phyloP scores from a whole-genome alignment of 2,888 invertebrate genomes.

The Clostera curtula region DNA sequence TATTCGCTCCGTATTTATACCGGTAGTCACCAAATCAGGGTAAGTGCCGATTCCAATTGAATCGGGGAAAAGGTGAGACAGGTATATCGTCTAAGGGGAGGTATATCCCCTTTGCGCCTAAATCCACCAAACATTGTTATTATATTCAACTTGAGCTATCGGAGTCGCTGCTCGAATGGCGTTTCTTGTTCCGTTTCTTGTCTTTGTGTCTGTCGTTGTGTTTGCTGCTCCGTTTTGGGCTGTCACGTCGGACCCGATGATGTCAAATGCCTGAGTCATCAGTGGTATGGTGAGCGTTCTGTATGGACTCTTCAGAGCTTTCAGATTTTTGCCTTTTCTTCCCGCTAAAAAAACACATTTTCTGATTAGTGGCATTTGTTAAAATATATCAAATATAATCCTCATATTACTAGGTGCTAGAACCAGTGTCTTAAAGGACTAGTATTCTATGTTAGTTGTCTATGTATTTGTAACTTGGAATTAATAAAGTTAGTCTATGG shows the following conservation, averaged over 20 bases:
- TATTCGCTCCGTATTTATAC: no score
- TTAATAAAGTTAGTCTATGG: no score
- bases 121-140: no score
- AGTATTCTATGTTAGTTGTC: no score
- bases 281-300: conserved; percentile 63
- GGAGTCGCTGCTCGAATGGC: conserved; percentile 41
- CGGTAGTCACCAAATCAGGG: no score
- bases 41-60: no score
- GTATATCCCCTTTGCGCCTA: no score
- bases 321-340: conserved; percentile 61
- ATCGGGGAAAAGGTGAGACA: no score
- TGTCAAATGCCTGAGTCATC: conserved; percentile 72
- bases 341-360: conserved; percentile 23
- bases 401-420: no score
- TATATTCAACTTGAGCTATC: conserved; percentile 64
- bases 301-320: conserved; percentile 59
- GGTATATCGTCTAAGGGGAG: no score
- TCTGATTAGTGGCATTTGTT: background rate
- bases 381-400: background rate
- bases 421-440: no score
- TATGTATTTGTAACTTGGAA: no score
- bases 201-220: conserved; percentile 32
- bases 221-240: conserved; percentile 40
- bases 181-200: conserved; percentile 33
- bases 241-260: conserved; percentile 58